Evolutionary conservation across 2,113 vertebrate genomes (phyloP).

Genomic region (Limnothrissa miodon): DNA sequence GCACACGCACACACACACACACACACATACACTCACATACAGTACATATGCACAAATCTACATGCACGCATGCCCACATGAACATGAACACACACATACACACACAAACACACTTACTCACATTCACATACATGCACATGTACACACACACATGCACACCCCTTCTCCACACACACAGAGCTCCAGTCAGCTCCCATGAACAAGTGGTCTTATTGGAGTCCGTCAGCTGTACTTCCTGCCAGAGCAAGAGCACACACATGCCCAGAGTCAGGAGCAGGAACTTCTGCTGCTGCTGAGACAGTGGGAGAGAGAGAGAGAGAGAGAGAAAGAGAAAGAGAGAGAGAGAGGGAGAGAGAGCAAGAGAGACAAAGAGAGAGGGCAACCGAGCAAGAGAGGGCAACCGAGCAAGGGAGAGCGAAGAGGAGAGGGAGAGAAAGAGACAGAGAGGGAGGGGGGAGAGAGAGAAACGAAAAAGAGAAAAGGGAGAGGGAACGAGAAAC

Average conservation of each 20-base stretch:
- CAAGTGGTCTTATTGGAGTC: constrained; percentile 15
- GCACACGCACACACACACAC: not conserved
- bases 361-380: not conserved
- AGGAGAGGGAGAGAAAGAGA: not conserved
- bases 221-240: constrained; percentile 17
- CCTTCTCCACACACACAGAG: constrained; percentile 13
- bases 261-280: not conserved
- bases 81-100: not conserved
- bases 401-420: constrained; percentile 14
- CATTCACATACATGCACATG: not conserved
- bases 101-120: not conserved
- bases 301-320: not conserved
- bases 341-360: not conserved
- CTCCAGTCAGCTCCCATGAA: constrained; percentile 35
- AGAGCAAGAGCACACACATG: constrained; percentile 9
- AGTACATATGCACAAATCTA: not conserved
- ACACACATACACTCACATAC: not conserved
- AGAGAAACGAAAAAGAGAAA: constrained; percentile 5
- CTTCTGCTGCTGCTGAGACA: not conserved
- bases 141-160: not conserved
- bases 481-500: constrained; percentile 18
- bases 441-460: not conserved
- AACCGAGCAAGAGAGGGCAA: not conserved
- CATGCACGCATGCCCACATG: not conserved
- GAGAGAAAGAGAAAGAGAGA: not conserved